These are phyloP conservation scores for Vesta saturnalis DNA, from an alignment of 2,888 invertebrate genomes.

Conservation along the genomic window DNA sequence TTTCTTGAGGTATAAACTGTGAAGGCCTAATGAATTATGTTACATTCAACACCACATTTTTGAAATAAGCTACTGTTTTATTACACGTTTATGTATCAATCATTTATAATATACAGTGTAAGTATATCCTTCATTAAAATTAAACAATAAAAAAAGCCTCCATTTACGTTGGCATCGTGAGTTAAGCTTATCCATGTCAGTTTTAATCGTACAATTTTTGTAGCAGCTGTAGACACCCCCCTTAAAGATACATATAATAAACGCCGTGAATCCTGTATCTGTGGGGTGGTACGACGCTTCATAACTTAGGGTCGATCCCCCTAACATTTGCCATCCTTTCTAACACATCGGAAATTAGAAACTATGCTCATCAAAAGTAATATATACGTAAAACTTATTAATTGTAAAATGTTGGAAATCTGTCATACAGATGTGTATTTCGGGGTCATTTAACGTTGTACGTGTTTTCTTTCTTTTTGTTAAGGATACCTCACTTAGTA, in stretches of 20 bases:
- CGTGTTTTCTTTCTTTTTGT: not conserved
- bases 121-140: too few relatives aligned
- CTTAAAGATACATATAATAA: slow-evolving; percentile 28
- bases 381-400: not conserved
- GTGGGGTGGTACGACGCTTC: slow-evolving; percentile 11
- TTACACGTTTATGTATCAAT: too few relatives aligned
- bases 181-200: not conserved
- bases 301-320: slow-evolving; percentile 9
- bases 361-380: not conserved
- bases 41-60: too few relatives aligned
- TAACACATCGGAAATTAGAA: not conserved
- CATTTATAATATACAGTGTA: too few relatives aligned
- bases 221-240: slow-evolving; percentile 28
- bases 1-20: too few relatives aligned
- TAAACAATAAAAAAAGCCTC: too few relatives aligned
- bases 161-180: too few relatives aligned
- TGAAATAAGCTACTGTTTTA: too few relatives aligned
- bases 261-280: slow-evolving; percentile 26
- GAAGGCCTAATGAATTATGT: too few relatives aligned
- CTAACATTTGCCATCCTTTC: not conserved
- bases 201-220: not conserved
- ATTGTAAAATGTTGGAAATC: not conserved
- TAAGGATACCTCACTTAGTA: not conserved
- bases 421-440: slow-evolving; percentile 13
- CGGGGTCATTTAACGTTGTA: not conserved